Percentiles rank a stretch among this genome's conserved stretches.
These are phyloP conservation scores for Acanthisitta chloris DNA, from an alignment of 2,113 vertebrate genomes.

Conservation along the genomic window DNA sequence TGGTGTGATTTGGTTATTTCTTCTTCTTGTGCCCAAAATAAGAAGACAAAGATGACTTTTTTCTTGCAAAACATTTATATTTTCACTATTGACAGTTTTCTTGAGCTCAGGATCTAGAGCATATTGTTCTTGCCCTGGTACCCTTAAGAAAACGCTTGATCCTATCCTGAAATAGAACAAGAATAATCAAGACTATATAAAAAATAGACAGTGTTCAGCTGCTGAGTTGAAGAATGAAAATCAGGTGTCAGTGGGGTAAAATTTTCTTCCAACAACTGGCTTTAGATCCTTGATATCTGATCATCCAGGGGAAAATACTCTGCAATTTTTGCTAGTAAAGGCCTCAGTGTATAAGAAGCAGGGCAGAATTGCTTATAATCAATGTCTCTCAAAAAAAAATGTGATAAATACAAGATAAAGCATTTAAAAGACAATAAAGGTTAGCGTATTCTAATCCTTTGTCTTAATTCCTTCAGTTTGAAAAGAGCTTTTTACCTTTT, in stretches of 20 bases:
- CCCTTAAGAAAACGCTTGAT: not conserved
- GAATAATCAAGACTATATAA: not conserved
- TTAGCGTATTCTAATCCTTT: not conserved
- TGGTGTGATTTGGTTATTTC: fast-evolving
- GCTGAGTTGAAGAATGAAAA: not conserved
- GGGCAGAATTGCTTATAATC: not conserved
- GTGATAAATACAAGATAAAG: not conserved
- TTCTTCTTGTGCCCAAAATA: not conserved
- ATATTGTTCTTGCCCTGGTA: not conserved
- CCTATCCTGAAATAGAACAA: not conserved
- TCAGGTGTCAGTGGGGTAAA: not conserved
- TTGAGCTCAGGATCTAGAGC: not conserved
- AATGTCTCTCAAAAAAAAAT: not conserved
- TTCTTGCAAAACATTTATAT: not conserved
- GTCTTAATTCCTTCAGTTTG: slow-evolving; percentile 16
- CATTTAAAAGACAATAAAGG: not conserved
- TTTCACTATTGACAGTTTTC: not conserved
- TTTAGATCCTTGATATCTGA: not conserved
- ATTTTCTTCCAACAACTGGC: not conserved
- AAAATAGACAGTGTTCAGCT: not conserved
- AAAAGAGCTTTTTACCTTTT: slow-evolving; percentile 12
- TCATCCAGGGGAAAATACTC: not conserved
- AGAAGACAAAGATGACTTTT: not conserved
- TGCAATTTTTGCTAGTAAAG: not conserved
- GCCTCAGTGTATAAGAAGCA: not conserved